Percentiles rank a stretch among this genome's conserved stretches.
phyloP scores from a whole-genome alignment of 2,797 vertebrate genomes.

The Alectoris magna region DNA sequence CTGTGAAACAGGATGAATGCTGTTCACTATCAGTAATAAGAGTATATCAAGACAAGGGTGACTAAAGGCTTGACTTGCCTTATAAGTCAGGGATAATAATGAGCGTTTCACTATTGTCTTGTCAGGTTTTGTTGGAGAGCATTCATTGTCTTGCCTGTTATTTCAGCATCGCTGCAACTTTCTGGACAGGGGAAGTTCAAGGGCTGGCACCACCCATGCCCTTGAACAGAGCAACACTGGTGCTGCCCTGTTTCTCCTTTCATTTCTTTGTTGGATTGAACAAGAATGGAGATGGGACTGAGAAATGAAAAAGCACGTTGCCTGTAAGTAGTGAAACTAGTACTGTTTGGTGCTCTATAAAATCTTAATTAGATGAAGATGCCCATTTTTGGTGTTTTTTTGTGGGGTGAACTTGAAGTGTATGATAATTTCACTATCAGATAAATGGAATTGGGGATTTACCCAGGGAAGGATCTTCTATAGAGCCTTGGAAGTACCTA shows the following conservation, averaged over 20 bases:
- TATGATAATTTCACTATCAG: background rate
- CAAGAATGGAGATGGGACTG: fast-evolving
- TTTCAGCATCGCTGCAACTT: background rate
- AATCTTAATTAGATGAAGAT: background rate
- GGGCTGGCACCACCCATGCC: background rate
- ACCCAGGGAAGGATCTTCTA: background rate
- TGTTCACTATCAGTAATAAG: background rate
- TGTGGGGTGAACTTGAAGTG: background rate
- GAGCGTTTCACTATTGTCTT: background rate
- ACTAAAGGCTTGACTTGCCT: background rate
- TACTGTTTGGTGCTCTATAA: background rate
- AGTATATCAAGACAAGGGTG: background rate
- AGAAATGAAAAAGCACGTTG: background rate
- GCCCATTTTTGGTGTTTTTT: background rate
- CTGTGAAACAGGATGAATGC: background rate
- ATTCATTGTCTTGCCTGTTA: background rate
- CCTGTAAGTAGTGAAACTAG: background rate
- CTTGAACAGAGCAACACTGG: background rate
- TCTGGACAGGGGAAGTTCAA: background rate
- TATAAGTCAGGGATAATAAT: background rate
- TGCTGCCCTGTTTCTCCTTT: background rate
- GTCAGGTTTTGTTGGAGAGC: background rate
- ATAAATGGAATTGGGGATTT: background rate
- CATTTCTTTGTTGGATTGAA: background rate
- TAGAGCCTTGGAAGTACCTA: background rate